Base-by-base conservation (phyloP, 2,888 invertebrate species). In the Sinopyrophorus schimmeli region DNA sequence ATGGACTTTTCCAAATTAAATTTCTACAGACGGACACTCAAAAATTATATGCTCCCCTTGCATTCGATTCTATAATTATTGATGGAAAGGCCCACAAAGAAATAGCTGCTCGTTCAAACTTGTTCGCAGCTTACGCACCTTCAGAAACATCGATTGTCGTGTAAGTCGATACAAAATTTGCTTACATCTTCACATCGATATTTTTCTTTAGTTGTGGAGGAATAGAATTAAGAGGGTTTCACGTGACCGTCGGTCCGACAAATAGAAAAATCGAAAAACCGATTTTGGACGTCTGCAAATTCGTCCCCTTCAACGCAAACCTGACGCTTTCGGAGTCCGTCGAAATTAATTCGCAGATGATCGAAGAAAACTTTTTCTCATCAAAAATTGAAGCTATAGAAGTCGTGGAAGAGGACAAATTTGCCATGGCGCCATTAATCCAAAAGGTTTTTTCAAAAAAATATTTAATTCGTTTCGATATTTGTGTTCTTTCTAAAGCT, bases 131-230 rank as follows among this genome's bases (percentile, higher is more conserved):
- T n/a, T n/a, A n/a, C n/a, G n/a, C n/a, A n/a, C n/a, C n/a, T n/a
- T n/a, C n/a, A n/a, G n/a, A n/a, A n/a, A n/a, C n/a, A n/a, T n/a
- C n/a, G n/a, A n/a, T n/a, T n/a, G n/a, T n/a, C n/a, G n/a, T n/a
- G n/a, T n/a, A n/a, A n/a, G n/a, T n/a, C n/a, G n/a, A n/a, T n/a
- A n/a, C n/a, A n/a, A n/a, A n/a, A n/a, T n/a, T n/a, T n/a, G n/a
- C n/a, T n/a, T n/a, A n/a, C n/a, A n/a, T n/a, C n/a, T n/a, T n/a
- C n/a, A n/a, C n/a, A n/a, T 12, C 53, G 59, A 20, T n/a, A n/a
- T n/a, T n/a, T n/a, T n/a, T n/a, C n/a, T n/a, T n/a, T n/a, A 79
- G 83, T 54, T 80, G 85, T 43, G 90, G 89, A 30, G 89, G 89
- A 48, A 84, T 92, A 1, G 86, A 88, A 72, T 75, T 92, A 3